Conservation (phyloP, 2,888 invertebrate genomes). For the Phrixothrix hirtus region DNA sequence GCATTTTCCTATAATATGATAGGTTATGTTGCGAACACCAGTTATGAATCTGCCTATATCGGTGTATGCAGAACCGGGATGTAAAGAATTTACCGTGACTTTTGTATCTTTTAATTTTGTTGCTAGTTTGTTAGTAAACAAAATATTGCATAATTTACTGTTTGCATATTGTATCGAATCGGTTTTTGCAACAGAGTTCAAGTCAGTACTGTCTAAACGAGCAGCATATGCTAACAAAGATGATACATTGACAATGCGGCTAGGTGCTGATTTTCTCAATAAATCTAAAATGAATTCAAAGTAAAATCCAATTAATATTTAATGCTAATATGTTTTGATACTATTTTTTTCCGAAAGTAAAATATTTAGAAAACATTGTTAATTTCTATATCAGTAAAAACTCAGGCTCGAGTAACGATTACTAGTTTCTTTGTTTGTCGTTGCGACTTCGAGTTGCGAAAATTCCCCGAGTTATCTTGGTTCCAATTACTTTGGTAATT, state of each 20-base stretch:
- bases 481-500: too few species aligned
- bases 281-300: not conserved
- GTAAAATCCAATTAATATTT: too few species aligned
- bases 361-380: too few species aligned
- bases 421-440: too few species aligned
- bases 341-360: not conserved
- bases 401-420: too few species aligned
- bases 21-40: not conserved
- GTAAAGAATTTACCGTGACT: slow-evolving; percentile 49
- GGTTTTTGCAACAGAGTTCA: not conserved
- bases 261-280: not conserved
- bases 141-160: slow-evolving; percentile 1
- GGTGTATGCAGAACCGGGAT: slow-evolving; percentile 50
- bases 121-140: slow-evolving; percentile 48
- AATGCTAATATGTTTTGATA: too few species aligned
- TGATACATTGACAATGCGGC: not conserved
- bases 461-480: too few species aligned
- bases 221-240: not conserved
- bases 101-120: slow-evolving; percentile 44
- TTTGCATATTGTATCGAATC: not conserved
- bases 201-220: not conserved
- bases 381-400: too few species aligned
- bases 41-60: slow-evolving; percentile 29
- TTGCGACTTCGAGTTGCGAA: too few species aligned
- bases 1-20: not conserved